Evolutionary conservation across 2,113 vertebrate genomes (phyloP), one percentile per base, ranked within the genome.

Genomic region (Lynx canadensis): DNA sequence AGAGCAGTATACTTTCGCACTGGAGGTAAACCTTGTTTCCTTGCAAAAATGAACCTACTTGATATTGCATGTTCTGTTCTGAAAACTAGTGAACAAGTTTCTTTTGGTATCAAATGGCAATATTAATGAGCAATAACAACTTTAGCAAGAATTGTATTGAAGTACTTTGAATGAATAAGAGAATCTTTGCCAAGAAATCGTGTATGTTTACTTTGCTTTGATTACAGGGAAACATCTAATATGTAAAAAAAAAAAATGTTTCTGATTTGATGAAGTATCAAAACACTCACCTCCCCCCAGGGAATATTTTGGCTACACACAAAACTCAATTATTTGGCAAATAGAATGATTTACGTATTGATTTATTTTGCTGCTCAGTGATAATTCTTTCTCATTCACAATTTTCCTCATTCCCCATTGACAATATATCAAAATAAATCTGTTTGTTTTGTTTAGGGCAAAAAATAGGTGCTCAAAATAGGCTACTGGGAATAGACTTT

Each of bases 11-110:
- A 79, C 83, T 85, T 98, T 97, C 90, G 98, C 98, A 38, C 94
- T 99, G 84, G 99, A 99, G 99, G 99, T 99, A 98, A 97, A 79
- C 19, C 36, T 96, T 79, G 23, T 92, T 69, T 38, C 11, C 7
- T 11, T 87, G 21, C 71, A 18, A 52, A 91, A 94, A 87, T 73
- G 31, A 92, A 11, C 50, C 27, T 36, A 48, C 65, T 95, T 69
- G 76, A 88, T 83, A 89, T 81, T 90, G 41, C 33, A 33, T 50
- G 19, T 48, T 71, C 18, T 57, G 18, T 18, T 86, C 63, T 66
- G 71, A 92, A 96, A 73, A 94, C 29, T 15, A 95, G 31, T 86
- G 65, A 96, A 55, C 27, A 50, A 18, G 5, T n/a, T 84, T 96
- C 88, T 69, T 48, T 78, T 93, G 50, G 48, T 79, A 69, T 8